Evolutionary conservation across 2,113 vertebrate genomes (phyloP).

Genomic region (Regulus satrapa): DNA sequence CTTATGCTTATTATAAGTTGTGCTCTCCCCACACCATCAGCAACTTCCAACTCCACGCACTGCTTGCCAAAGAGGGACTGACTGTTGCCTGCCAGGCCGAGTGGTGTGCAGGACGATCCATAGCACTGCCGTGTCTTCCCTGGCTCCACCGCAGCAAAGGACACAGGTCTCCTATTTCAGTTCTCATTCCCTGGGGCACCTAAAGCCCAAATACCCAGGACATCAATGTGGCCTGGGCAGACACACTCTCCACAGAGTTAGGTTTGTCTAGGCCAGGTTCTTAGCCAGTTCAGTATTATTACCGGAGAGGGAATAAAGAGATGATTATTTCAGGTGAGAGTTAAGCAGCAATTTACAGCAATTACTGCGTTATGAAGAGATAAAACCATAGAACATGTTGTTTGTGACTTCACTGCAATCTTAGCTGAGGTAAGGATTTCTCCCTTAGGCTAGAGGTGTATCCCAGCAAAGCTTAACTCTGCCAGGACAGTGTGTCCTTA

Average conservation of each 20-base stretch:
- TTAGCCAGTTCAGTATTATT: background rate
- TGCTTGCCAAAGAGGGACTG: background rate
- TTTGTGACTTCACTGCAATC: background rate
- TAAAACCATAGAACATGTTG: background rate
- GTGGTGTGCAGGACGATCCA: background rate
- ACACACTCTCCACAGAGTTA: background rate
- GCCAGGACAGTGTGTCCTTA: background rate
- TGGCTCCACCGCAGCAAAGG: background rate
- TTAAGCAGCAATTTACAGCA: background rate
- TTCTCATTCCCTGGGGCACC: background rate
- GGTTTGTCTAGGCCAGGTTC: background rate
- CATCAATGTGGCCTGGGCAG: background rate
- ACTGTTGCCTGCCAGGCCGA: background rate
- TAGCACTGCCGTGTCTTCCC: background rate
- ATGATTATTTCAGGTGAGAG: background rate
- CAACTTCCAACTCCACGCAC: background rate
- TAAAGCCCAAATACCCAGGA: background rate
- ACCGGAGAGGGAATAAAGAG: background rate
- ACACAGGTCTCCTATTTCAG: background rate
- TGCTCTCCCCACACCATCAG: fast-evolving
- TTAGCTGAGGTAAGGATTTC: background rate
- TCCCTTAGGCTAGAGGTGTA: background rate
- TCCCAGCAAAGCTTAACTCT: background rate
- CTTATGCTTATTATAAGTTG: background rate
- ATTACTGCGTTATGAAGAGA: background rate